phyloP scores from a whole-genome alignment of 2,888 invertebrate genomes.

The Coelinius sp. region DNA sequence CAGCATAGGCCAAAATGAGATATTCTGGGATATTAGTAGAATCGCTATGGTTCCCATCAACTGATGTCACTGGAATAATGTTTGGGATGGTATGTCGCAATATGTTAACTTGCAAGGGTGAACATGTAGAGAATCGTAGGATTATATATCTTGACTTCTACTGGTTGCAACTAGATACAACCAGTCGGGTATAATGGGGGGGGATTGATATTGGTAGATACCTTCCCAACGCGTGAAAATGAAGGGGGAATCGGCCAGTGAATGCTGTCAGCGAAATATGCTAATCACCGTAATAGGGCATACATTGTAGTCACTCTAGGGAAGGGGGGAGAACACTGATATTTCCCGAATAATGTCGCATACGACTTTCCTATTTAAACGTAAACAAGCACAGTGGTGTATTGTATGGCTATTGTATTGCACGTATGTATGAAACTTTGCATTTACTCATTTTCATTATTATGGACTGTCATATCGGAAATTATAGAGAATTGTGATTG shows the following conservation, averaged over 20 bases:
- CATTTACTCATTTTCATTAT: slow-evolving; percentile 24
- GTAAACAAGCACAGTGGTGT: neutral
- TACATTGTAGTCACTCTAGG: slow-evolving; percentile 55
- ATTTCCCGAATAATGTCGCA: slow-evolving; percentile 66
- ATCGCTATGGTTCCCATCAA: slow-evolving; percentile 56
- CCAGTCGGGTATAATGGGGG: neutral
- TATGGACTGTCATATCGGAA: slow-evolving; percentile 35
- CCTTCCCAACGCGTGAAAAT: slow-evolving; percentile 25
- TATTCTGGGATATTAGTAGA: slow-evolving; percentile 50
- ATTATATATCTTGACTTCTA: slow-evolving; percentile 10
- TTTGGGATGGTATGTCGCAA: slow-evolving; percentile 68
- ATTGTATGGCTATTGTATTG: slow-evolving; percentile 1
- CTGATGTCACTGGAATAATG: slow-evolving; percentile 63
- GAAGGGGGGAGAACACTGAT: slow-evolving; percentile 59
- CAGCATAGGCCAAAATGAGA: slow-evolving; percentile 43
- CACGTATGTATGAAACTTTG: slow-evolving; percentile 8
- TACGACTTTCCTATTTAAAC: slow-evolving; percentile 37
- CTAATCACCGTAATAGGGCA: slow-evolving; percentile 68
- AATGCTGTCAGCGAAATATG: slow-evolving; percentile 65
- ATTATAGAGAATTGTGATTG: slow-evolving; percentile 38
- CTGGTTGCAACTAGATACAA: slow-evolving; percentile 29
- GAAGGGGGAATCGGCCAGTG: slow-evolving; percentile 45
- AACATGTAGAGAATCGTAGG: slow-evolving; percentile 32
- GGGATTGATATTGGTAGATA: slow-evolving; percentile 23
- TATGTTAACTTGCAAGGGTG: slow-evolving; percentile 58